Evolutionary conservation across 2,888 invertebrate species (phyloP).

Genomic region (Spodoptera littoralis): DNA sequence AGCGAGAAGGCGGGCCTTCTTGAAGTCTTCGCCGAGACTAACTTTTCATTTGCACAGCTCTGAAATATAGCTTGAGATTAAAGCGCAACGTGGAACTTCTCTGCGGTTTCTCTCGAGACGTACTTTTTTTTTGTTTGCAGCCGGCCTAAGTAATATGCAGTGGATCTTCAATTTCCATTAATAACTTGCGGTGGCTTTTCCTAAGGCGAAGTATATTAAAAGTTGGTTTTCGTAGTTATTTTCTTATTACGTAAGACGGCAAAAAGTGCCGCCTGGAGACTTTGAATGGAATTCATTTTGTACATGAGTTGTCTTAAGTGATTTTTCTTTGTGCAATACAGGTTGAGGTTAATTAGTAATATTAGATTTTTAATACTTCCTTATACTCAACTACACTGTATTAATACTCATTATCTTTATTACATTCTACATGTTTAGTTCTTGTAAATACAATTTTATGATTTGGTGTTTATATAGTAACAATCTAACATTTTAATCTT

Average conservation of each 20-base stretch:
- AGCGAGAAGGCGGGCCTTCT: slow-evolving; percentile 81
- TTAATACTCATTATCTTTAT: too few species aligned
- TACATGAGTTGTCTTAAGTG: not conserved
- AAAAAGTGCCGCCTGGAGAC: slow-evolving; percentile 2
- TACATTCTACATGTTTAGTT: too few species aligned
- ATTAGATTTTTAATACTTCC: too few species aligned
- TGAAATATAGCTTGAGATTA: slow-evolving; percentile 87
- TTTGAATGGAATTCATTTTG: slow-evolving; percentile 1
- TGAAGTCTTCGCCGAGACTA: slow-evolving; percentile 81
- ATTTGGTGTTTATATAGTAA: too few species aligned
- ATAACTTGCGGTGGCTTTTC: slow-evolving; percentile 43
- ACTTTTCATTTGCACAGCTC: slow-evolving; percentile 88
- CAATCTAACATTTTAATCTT: too few species aligned
- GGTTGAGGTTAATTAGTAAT: too few species aligned
- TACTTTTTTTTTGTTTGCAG: slow-evolving; percentile 67
- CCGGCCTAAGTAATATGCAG: slow-evolving; percentile 64
- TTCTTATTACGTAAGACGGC: slow-evolving; percentile 6
- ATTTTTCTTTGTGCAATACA: not conserved
- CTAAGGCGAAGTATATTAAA: slow-evolving; percentile 37
- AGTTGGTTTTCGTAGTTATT: not conserved
- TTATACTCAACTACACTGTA: too few species aligned
- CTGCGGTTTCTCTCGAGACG: slow-evolving; percentile 81
- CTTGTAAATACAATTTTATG: too few species aligned
- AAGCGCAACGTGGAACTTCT: slow-evolving; percentile 81
- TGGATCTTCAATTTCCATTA: slow-evolving; percentile 64